These are phyloP conservation scores for Agapornis roseicollis DNA, from an alignment of 2,113 vertebrate genomes.

Conservation along the genomic window DNA sequence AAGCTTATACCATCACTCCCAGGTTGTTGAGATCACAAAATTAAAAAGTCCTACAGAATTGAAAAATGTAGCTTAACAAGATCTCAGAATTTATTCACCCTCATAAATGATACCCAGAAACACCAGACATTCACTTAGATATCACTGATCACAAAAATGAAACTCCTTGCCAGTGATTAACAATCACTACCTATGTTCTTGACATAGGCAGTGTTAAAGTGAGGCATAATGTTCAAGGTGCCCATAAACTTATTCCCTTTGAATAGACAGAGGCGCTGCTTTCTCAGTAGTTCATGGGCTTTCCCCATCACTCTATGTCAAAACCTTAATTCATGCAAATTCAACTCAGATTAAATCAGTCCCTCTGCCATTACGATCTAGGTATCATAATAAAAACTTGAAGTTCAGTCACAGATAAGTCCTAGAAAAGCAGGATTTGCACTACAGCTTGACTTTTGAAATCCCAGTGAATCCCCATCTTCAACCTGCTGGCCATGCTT, in stretches of 20 bases:
- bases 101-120: neutral
- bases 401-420: neutral
- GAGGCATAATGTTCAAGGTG: neutral
- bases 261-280: neutral
- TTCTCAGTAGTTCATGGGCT: neutral
- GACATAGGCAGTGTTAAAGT: neutral
- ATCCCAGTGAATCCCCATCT: neutral
- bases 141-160: neutral
- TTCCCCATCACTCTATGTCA: neutral
- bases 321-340: neutral
- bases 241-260: neutral
- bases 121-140: neutral
- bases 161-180: neutral
- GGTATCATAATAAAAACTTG: neutral
- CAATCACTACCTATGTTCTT: neutral
- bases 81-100: neutral
- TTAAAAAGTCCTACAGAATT: neutral
- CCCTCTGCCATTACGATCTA: too few relatives aligned
- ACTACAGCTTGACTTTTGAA: neutral
- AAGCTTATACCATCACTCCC: neutral
- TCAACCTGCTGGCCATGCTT: rapidly evolving
- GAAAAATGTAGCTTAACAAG: neutral
- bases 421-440: neutral
- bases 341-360: neutral
- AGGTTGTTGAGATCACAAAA: neutral